Evolutionary conservation across 2,113 vertebrate species (phyloP).

Genomic region (Proterorhinus semilunaris): DNA sequence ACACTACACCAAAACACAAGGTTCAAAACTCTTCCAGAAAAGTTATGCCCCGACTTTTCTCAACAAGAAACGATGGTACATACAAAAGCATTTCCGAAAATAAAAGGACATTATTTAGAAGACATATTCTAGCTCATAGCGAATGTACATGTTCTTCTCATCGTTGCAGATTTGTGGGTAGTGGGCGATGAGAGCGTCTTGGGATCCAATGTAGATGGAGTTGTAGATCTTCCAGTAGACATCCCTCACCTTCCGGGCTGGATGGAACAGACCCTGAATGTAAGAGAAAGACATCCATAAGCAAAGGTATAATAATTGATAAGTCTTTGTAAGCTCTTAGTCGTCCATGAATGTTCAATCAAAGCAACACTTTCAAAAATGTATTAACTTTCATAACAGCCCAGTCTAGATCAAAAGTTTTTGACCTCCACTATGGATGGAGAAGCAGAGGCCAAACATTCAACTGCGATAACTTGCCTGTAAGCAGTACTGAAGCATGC

Average conservation of each 20-base stretch:
- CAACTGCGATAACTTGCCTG: slow-evolving; percentile 79
- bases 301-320: background rate
- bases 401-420: too few species aligned
- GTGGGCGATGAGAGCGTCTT: slow-evolving; percentile 97
- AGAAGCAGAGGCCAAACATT: background rate
- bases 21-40: background rate
- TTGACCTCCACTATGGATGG: too few species aligned
- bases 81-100: background rate
- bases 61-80: slow-evolving; percentile 16
- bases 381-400: too few species aligned
- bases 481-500: slow-evolving; percentile 98
- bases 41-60: slow-evolving; percentile 22
- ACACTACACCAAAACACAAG: slow-evolving; percentile 22
- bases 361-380: too few species aligned
- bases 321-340: background rate
- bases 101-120: slow-evolving; percentile 77
- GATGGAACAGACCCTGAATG: slow-evolving; percentile 93
- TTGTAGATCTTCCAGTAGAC: slow-evolving; percentile 99
- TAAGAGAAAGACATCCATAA: background rate
- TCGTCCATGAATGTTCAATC: too few species aligned
- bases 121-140: slow-evolving; percentile 96
- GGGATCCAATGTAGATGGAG: slow-evolving; percentile 98
- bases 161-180: slow-evolving; percentile 97
- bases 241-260: slow-evolving; percentile 95
- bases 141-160: slow-evolving; percentile 96